Conservation (phyloP, 2,797 vertebrate genomes). For the Acipenser transmontanus region DNA sequence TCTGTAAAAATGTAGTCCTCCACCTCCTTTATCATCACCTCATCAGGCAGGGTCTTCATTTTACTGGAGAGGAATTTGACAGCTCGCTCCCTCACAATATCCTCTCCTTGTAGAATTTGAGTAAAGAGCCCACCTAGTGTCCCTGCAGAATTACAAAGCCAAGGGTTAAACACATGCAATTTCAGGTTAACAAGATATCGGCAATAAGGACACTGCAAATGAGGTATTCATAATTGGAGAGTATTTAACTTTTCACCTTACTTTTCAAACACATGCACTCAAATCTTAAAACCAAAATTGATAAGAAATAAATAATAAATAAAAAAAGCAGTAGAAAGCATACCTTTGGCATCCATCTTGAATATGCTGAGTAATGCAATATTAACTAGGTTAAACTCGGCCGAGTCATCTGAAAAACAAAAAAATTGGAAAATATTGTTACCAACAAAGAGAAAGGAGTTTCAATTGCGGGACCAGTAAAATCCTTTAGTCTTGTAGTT, state of each 20-base stretch:
- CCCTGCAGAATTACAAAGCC: conserved; percentile 51
- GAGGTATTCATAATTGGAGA: neutral
- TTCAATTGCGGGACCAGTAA: too few relatives aligned
- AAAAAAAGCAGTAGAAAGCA: neutral
- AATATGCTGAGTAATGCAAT: conserved; percentile 91
- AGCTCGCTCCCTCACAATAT: conserved; percentile 88
- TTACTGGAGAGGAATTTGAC: conserved; percentile 92
- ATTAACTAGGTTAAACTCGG: conserved; percentile 95
- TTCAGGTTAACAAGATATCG: neutral
- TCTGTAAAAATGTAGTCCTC: conserved; percentile 86
- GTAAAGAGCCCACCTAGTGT: conserved; percentile 92
- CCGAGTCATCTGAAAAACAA: conserved; percentile 76
- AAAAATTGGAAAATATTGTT: neutral
- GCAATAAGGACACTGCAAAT: neutral
- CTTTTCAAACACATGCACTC: neutral
- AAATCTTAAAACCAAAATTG: neutral
- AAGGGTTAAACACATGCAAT: neutral
- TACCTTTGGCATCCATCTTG: conserved; percentile 96
- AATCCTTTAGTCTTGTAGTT: too few relatives aligned
- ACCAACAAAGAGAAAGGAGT: too few relatives aligned
- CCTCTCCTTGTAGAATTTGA: conserved; percentile 95
- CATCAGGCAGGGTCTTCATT: conserved; percentile 83
- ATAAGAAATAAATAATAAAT: neutral
- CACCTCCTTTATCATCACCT: conserved; percentile 90
- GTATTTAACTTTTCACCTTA: neutral